Conservation (phyloP, 2,888 invertebrate species). For the Coleophora flavipennella region DNA sequence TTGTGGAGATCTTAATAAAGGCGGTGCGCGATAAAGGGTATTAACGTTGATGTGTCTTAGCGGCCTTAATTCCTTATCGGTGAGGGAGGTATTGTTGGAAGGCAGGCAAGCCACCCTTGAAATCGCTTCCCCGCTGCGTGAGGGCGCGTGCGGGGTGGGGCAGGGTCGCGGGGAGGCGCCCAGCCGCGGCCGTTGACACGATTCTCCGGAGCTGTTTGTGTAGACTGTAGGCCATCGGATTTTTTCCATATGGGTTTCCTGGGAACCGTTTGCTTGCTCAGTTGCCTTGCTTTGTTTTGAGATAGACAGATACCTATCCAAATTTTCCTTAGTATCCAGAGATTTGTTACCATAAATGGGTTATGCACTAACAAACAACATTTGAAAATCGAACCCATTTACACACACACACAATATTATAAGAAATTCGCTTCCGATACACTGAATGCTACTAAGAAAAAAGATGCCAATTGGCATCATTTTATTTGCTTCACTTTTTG, state of each 20-base stretch:
- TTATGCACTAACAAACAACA: no score
- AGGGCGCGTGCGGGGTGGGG: constrained; percentile 25
- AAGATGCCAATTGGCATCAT: no score
- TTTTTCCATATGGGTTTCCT: constrained; percentile 52
- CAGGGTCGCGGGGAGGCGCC: constrained; percentile 25
- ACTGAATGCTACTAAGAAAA: no score
- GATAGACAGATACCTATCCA: constrained; percentile 16
- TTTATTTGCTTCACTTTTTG: no score
- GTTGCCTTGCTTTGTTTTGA: constrained; percentile 37
- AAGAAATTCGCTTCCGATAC: no score
- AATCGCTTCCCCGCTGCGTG: constrained; percentile 48
- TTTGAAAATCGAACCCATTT: no score
- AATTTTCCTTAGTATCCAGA: constrained; percentile 1
- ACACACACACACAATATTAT: no score
- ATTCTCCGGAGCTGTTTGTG: constrained; percentile 57
- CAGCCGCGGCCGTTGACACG: constrained; percentile 66
- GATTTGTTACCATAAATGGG: no score
- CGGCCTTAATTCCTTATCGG: constrained; percentile 55
- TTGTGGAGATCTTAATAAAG: constrained; percentile 36
- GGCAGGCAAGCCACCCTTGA: constrained; percentile 52
- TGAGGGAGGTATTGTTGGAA: constrained; percentile 40
- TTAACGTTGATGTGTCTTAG: constrained; percentile 49
- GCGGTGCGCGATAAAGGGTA: constrained; percentile 44
- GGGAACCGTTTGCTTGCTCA: constrained; percentile 44
- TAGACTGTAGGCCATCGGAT: constrained; percentile 53